A percentile compares a stretch with the other conserved stretches of the same genome.
Conservation (phyloP, 2,113 vertebrate species). For the Corythornis madagascariensis region DNA sequence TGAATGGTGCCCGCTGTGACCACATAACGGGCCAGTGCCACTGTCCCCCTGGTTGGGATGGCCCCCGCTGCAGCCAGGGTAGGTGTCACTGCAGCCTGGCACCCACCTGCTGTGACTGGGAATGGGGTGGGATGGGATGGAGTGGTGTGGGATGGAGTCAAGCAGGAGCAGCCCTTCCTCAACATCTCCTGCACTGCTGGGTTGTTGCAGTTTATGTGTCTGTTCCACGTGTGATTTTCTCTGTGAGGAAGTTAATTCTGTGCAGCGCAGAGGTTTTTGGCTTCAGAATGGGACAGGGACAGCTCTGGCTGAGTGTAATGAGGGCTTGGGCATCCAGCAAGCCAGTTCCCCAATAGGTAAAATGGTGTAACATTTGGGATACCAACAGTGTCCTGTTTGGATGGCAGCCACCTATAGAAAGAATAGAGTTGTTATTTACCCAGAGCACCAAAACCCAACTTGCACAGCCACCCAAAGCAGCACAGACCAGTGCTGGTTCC, state of each 20-base stretch:
- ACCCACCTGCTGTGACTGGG: neutral
- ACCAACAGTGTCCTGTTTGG: rapidly evolving
- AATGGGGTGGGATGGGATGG: neutral
- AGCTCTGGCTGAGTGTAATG: neutral
- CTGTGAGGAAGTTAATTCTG: neutral
- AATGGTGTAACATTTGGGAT: rapidly evolving
- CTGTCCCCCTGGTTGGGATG: slow-evolving; percentile 83
- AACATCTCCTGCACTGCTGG: rapidly evolving
- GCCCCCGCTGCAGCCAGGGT: slow-evolving; percentile 83
- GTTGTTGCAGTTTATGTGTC: too few species aligned
- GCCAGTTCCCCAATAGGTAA: neutral
- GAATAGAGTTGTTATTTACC: neutral
- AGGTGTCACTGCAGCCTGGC: slow-evolving; percentile 25
- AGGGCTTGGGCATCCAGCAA: neutral
- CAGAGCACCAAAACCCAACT: neutral
- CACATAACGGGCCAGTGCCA: slow-evolving; percentile 77
- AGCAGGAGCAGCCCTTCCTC: neutral
- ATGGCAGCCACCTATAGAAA: neutral
- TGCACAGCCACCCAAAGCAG: neutral
- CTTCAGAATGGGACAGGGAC: neutral
- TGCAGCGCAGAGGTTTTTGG: neutral
- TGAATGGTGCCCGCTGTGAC: slow-evolving; percentile 81
- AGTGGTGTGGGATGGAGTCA: neutral
- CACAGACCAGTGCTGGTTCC: rapidly evolving
- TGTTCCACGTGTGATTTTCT: neutral